Base-by-base conservation (phyloP, 2,113 vertebrate genomes). In the Embiotoca jacksoni region DNA sequence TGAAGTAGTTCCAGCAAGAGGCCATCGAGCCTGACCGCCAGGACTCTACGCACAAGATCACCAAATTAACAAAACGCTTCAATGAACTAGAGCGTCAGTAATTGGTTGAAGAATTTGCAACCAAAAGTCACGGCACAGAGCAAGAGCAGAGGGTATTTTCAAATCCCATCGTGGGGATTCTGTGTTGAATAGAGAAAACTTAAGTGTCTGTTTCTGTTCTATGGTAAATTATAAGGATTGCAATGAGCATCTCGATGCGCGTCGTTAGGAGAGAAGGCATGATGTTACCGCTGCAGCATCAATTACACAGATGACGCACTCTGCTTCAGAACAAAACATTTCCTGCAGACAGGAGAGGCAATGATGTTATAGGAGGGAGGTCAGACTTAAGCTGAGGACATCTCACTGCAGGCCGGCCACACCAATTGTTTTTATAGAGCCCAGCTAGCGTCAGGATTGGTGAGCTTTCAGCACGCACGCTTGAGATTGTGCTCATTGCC, bases 401-500 rank as follows among this genome's bases (percentile, higher is more conserved):
- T 73, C 87, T 80, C 39, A 47, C 62, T 67, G 23, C 50, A 82
- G 1, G 31, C 46, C 72, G 37, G 14, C 36, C 46, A 60, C 13
- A 39, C 62, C 56, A 76, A 63, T 57, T 72, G 66, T 82, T 83
- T 65, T 67, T 53, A 61, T 46, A 72, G 36, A 31, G 37, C 66
- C 54, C 41, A 41, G 70, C 56, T 58, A 58, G 68, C 5, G 7
- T 62, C 63, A 75, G 61, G 64, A 60, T 50, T 57, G 39, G 56
- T 76, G 85, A 88, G 69, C 88, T 74, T 60, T 78, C 9, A 72
- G 32, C 37, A 63, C 46, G 63, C 70, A 7, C 47, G 35, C n/a
- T 31, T 78, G 61, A 82, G 71, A 76, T 50, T 76, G 79, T 9
- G 59, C 82, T 86, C 39, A 63, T 90, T 92, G 86, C 76, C 60